Evolutionary conservation across 2,113 vertebrate genomes (phyloP).

Genomic region (Bos javanicus): DNA sequence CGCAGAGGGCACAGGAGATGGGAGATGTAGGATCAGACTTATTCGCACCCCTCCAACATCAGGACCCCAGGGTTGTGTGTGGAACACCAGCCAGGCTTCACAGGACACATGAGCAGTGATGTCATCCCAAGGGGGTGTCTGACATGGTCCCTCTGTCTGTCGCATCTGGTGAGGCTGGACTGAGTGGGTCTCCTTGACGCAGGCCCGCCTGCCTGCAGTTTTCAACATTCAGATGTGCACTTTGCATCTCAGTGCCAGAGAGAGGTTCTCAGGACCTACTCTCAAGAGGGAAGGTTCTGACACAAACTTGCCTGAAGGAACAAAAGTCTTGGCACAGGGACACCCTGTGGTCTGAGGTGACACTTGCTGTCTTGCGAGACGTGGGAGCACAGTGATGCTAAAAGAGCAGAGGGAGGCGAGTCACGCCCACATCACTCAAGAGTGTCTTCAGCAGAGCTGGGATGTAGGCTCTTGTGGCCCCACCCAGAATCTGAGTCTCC

Average conservation of each 20-base stretch:
- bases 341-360: fast-evolving
- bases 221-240: neutral
- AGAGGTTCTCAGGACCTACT: neutral
- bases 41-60: neutral
- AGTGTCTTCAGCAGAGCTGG: fast-evolving
- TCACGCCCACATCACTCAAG: neutral
- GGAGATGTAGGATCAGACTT: neutral
- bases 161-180: neutral
- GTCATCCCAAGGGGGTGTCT: neutral
- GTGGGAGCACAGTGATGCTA: fast-evolving
- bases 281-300: neutral
- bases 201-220: neutral
- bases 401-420: neutral
- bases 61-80: neutral
- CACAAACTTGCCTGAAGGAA: neutral
- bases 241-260: neutral
- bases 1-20: neutral
- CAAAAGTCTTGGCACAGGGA: neutral
- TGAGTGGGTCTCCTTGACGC: neutral
- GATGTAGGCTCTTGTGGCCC: no score
- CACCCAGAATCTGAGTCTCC: neutral
- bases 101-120: fast-evolving
- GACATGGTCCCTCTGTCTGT: neutral
- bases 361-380: neutral
- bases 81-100: neutral